Evolutionary conservation across 2,797 vertebrate genomes (phyloP).

Genomic region (Aulostomus chinensis): DNA sequence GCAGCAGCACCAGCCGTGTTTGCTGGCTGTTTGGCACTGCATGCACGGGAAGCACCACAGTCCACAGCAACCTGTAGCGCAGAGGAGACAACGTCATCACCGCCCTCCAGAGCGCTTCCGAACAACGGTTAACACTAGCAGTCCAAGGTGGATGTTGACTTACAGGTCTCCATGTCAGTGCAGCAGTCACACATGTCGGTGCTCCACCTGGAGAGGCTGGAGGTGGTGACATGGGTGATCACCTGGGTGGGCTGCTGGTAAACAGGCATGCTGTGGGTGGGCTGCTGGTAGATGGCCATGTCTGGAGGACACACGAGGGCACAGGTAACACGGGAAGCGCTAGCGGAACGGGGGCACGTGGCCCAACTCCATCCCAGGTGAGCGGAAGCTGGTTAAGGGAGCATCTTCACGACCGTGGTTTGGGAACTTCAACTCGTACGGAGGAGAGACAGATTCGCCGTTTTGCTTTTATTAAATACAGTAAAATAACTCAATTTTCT

Average conservation of each 20-base stretch:
- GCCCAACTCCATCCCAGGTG: too few relatives aligned
- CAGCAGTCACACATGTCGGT: conserved; percentile 74
- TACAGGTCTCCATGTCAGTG: conserved; percentile 72
- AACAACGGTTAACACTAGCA: too few relatives aligned
- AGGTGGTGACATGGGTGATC: background rate
- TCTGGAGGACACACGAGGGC: conserved; percentile 3
- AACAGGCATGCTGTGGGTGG: conserved; percentile 11
- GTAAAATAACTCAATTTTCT: too few relatives aligned
- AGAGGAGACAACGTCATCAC: too few relatives aligned
- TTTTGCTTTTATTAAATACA: too few relatives aligned
- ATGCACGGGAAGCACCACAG: conserved; percentile 76
- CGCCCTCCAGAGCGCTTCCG: too few relatives aligned
- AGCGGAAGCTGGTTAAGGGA: too few relatives aligned
- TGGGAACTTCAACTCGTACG: too few relatives aligned
- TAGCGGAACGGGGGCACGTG: too few relatives aligned
- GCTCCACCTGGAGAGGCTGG: conserved; percentile 47
- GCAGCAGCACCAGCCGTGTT: conserved; percentile 71
- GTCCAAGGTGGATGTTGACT: too few relatives aligned
- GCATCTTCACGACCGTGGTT: too few relatives aligned
- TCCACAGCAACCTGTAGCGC: conserved; percentile 68
- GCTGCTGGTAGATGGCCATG: conserved; percentile 51
- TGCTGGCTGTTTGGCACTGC: conserved; percentile 70
- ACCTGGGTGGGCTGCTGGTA: conserved; percentile 39
- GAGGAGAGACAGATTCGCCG: too few relatives aligned
- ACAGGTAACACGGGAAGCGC: background rate